Base-by-base conservation (phyloP, 2,113 vertebrate genomes). In the Prinia subflava region DNA sequence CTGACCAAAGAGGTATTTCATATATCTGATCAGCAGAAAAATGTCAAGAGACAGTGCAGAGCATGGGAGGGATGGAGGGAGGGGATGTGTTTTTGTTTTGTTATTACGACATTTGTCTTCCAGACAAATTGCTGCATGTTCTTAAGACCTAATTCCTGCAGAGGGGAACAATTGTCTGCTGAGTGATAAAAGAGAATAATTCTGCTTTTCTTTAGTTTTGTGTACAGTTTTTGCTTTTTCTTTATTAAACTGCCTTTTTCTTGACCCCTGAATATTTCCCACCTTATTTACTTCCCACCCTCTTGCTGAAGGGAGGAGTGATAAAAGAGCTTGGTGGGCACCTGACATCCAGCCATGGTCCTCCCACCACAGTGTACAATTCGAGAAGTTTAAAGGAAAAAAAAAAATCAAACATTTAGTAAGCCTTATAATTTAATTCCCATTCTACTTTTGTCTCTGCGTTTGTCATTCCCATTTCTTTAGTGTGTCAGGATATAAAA, bases 41-140 rank as follows among this genome's bases (percentile, higher is more conserved):
- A 24, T 15, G 4, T 17, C 35, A 49, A 59, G n/a, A 42, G 23
- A 49, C 63, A 14, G 2, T 31, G 13, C 0, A 1, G 16, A 6
- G 6, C 2, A 12, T 0, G 13, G 18, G 12, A 59, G 11, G 53
- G n/a, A 37, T 23, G 57, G 16, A 25, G 35, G 7, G 33, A 50
- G 39, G 15, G 8, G 6, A 19, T n/a, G 13, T 37, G 16, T 52
- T 52, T 46, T 19, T 39, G 14, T 30, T 75, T 91, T 1, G 1
- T 16, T 71, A 22, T 33, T 78, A 24, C 21, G 21, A 44, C 3
- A 11, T 81, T 76, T 73, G 23, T 49, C 24, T 49, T 81, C 15
- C 8, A 22, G n/a, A 68, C 11, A 37, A 62, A 49, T 10, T 20
- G 3, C 15, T 67, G 6, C 7, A 9, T 7, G 1, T 18, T 62